A percentile compares a stretch with the other conserved stretches of the same genome.
Evolutionary conservation across 2,888 invertebrate species (phyloP).

Genomic region (Clepsis dumicolana): DNA sequence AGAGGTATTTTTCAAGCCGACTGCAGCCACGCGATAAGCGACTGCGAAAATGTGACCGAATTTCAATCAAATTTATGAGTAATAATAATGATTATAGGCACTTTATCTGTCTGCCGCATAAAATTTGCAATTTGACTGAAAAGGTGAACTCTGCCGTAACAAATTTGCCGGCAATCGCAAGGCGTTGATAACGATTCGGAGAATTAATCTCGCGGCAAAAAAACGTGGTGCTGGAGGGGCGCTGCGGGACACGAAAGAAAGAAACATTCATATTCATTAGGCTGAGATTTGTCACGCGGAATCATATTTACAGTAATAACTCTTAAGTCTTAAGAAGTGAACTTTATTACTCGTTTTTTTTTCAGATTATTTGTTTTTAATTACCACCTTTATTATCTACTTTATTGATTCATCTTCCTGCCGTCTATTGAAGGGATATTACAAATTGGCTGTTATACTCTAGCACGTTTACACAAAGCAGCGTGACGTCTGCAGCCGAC

Average conservation of each 20-base stretch:
- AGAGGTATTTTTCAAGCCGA: slow-evolving; percentile 82
- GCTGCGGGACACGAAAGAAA: slow-evolving; percentile 38
- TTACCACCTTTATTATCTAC: background rate
- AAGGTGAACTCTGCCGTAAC: slow-evolving; percentile 84
- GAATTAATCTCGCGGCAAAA: slow-evolving; percentile 80
- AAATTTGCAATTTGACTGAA: slow-evolving; percentile 84
- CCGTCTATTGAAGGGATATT: background rate
- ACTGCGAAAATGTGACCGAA: slow-evolving; percentile 82
- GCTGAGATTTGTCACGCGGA: slow-evolving; percentile 27
- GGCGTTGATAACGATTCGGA: slow-evolving; percentile 82
- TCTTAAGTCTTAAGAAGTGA: background rate
- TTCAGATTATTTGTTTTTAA: background rate
- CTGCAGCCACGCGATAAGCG: slow-evolving; percentile 82
- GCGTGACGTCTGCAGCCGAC: slow-evolving; percentile 38
- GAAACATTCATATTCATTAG: slow-evolving; percentile 42
- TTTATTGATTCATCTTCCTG: background rate
- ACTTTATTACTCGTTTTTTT: background rate
- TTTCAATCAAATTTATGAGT: slow-evolving; percentile 86
- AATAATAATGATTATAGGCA: slow-evolving; percentile 85
- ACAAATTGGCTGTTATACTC: background rate
- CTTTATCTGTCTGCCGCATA: slow-evolving; percentile 80
- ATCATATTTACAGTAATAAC: slow-evolving; percentile 27
- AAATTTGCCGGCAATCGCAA: slow-evolving; percentile 83
- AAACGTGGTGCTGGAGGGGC: slow-evolving; percentile 63
- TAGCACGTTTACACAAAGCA: slow-evolving; percentile 21